Conservation (phyloP, 1,140 invertebrate species). For the Pinna nobilis region DNA sequence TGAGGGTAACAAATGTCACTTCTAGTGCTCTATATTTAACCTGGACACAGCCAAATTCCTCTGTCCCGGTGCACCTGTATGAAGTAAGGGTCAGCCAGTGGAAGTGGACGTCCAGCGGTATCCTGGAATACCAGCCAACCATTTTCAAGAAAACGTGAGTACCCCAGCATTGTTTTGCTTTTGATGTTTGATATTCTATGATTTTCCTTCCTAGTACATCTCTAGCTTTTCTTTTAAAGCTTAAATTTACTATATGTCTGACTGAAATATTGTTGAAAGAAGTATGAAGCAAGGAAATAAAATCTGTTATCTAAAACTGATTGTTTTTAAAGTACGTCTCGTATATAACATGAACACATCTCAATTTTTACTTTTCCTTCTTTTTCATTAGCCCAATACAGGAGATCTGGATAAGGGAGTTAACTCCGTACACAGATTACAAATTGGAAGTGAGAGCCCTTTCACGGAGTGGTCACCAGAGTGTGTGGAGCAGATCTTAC, state of each 20-base stretch:
- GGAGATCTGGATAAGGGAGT: too few species aligned
- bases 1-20: neutral
- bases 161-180: neutral
- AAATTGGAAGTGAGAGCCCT: conserved; percentile 41
- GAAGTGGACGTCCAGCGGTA: neutral
- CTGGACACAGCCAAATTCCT: neutral
- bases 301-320: too few species aligned
- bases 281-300: too few species aligned
- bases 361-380: too few species aligned
- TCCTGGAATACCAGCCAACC: neutral
- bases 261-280: too few species aligned
- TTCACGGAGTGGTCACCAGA: conserved; percentile 3
- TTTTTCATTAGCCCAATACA: too few species aligned
- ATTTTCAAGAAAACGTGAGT: conserved; percentile 3
- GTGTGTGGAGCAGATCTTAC: conserved; percentile 37
- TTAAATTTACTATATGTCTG: too few species aligned
- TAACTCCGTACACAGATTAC: conserved; percentile 52
- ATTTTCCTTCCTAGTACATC: too few species aligned
- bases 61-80: conserved; percentile 8
- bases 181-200: too few species aligned
- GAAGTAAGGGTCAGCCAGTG: neutral
- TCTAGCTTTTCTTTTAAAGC: too few species aligned
- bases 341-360: too few species aligned
- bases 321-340: too few species aligned
- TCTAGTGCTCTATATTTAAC: neutral